Evolutionary conservation across 2,113 vertebrate species (phyloP).

Genomic region (Oophaga pumilio): DNA sequence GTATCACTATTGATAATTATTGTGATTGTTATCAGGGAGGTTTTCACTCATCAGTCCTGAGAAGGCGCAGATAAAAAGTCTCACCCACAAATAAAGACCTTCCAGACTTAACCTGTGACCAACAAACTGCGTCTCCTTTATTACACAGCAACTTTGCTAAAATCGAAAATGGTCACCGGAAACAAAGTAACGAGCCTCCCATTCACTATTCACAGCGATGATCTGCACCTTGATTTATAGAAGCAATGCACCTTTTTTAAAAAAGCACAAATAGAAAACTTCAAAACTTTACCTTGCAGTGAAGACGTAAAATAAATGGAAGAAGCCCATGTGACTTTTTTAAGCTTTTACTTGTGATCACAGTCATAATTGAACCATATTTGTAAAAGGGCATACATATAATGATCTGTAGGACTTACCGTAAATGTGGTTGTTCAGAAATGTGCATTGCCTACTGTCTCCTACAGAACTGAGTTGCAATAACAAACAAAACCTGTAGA

Average conservation of each 20-base stretch:
- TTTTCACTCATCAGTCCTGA: slow-evolving; percentile 1
- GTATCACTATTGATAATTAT: background rate
- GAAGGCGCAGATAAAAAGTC: background rate
- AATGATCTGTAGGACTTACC: too few species aligned
- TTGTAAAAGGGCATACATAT: too few species aligned
- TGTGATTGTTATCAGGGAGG: background rate
- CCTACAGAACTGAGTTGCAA: background rate
- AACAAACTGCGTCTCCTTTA: background rate
- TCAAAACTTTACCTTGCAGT: too few species aligned
- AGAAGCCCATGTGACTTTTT: too few species aligned
- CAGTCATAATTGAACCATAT: too few species aligned
- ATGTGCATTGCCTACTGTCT: background rate
- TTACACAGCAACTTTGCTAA: background rate
- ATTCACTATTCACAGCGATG: background rate
- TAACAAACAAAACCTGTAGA: background rate
- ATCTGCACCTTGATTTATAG: background rate
- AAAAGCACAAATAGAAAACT: too few species aligned
- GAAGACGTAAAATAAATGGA: too few species aligned
- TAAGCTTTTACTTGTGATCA: too few species aligned
- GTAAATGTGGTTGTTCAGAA: background rate
- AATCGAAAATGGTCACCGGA: background rate
- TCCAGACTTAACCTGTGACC: background rate
- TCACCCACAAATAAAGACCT: background rate
- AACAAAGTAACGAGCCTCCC: background rate
- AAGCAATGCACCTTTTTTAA: background rate